Percentiles rank a stretch among this genome's conserved stretches.
Conservation (phyloP, 2,888 invertebrate species). For the Acrocyrtus sp. region DNA sequence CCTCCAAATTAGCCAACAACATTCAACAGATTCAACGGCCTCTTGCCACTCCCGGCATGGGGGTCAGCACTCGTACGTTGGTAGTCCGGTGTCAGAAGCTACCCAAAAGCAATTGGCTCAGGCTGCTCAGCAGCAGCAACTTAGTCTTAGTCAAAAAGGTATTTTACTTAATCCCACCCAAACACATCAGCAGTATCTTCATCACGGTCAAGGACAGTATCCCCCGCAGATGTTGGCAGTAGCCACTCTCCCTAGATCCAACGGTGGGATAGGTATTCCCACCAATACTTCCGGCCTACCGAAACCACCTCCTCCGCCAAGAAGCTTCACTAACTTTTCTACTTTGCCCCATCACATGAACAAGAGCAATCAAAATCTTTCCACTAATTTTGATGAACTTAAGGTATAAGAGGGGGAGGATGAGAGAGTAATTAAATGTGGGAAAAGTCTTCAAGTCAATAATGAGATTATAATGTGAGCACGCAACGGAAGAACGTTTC, state of each 20-base stretch:
- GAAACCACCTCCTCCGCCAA: constrained; percentile 60
- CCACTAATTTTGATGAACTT: constrained; percentile 58
- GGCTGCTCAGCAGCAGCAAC: constrained; percentile 47
- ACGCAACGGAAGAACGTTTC: no score
- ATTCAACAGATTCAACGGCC: constrained; percentile 38
- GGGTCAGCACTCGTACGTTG: constrained; percentile 30
- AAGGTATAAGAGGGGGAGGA: constrained; percentile 61
- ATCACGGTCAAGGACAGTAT: constrained; percentile 36
- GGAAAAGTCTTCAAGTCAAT: no score
- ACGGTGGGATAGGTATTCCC: constrained; percentile 45
- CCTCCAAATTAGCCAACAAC: constrained; percentile 35
- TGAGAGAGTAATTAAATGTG: no score
- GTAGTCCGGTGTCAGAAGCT: constrained; percentile 37
- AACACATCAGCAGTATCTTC: constrained; percentile 47
- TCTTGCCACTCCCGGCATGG: constrained; percentile 51
- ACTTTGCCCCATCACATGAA: constrained; percentile 55
- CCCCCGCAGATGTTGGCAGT: constrained; percentile 38
- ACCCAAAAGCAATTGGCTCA: constrained; percentile 41
- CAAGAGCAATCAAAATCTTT: constrained; percentile 51
- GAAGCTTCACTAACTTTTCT: constrained; percentile 59
- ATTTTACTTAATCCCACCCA: constrained; percentile 60
- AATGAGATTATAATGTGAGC: no score
- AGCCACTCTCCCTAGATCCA: constrained; percentile 56
- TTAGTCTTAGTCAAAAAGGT: constrained; percentile 59
- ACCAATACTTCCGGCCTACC: constrained; percentile 44